Evolutionary conservation across 2,797 vertebrate genomes (phyloP), one percentile per base, ranked within the genome.

Genomic region (Spinus olivaceus): DNA sequence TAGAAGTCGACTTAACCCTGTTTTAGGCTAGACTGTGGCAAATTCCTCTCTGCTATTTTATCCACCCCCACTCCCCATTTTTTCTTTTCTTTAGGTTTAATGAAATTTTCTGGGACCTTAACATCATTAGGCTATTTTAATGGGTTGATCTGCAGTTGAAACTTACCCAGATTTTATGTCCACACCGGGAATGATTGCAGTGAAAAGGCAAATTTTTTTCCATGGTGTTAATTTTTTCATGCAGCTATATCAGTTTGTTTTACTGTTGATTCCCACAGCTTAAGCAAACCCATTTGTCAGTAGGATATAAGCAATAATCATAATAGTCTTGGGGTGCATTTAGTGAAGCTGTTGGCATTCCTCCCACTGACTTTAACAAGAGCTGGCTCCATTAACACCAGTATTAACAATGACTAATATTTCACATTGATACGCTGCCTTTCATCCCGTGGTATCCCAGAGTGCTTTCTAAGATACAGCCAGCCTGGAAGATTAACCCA

Each of bases 391-490:
- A 94, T 97, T 96, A 94, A 91, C 88, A 88, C 85, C 92, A 84
- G 80, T 95, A 77, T 96, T 97, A 95, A 94, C 82, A 96, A 92
- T 92, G 90, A 84, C 70, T 95, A 95, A 94, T 94, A 96, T 94
- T 94, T 92, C 88, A 91, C 87, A 92, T 80, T 94, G 94, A 96
- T 96, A 91, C 0, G 25, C 67, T 41, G 80, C 85, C 82, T 96
- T 96, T 96, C 91, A 95, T 96, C 90, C 88, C 2, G 13, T 92
- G 92, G 95, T 89, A 95, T 96, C 95, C 94, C 92, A 95, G 94
- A 92, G 92, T 92, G 95, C 90, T 94, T 88, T 94, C 77, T 81
- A 94, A 91, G 94, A 92, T 91, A 92, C 56, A 90, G 82, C 77
- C 83, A 88, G 87, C 65, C 91, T 77, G 78, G 86, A 94, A 96